Conservation (phyloP, 2,113 vertebrate species). For the Serilophus lunatus region DNA sequence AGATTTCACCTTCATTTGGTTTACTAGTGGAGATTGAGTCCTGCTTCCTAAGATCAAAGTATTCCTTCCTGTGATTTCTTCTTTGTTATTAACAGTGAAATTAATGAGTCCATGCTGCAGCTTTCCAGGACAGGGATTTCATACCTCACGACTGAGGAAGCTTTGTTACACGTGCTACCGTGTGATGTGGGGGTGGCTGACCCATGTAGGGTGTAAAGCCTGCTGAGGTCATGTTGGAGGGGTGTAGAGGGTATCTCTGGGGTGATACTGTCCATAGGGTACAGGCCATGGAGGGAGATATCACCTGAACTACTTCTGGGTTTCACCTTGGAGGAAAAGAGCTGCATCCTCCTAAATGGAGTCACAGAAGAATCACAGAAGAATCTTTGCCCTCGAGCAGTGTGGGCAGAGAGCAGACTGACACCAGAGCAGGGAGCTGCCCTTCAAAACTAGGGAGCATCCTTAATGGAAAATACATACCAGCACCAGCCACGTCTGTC, state of each 20-base stretch:
- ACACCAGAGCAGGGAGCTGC: neutral
- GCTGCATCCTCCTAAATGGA: neutral
- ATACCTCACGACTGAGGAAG: neutral
- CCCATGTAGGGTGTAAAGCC: neutral
- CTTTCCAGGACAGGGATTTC: neutral
- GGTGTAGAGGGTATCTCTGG: neutral
- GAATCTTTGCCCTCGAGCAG: neutral
- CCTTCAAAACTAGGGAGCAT: neutral
- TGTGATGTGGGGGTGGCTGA: neutral
- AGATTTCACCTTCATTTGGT: neutral
- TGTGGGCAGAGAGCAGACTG: neutral
- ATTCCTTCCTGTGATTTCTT: neutral
- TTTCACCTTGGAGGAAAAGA: neutral
- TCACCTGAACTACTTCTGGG: neutral
- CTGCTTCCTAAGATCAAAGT: neutral
- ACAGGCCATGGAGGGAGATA: neutral
- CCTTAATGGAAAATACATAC: neutral
- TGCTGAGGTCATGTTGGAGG: neutral
- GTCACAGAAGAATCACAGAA: neutral
- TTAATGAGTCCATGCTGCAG: accelerated
- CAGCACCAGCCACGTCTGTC: neutral
- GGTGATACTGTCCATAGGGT: neutral
- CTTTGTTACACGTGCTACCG: neutral
- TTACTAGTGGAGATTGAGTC: neutral
- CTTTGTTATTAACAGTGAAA: neutral